Conservation (phyloP, 2,888 invertebrate species). For the Frankliniella fusca region DNA sequence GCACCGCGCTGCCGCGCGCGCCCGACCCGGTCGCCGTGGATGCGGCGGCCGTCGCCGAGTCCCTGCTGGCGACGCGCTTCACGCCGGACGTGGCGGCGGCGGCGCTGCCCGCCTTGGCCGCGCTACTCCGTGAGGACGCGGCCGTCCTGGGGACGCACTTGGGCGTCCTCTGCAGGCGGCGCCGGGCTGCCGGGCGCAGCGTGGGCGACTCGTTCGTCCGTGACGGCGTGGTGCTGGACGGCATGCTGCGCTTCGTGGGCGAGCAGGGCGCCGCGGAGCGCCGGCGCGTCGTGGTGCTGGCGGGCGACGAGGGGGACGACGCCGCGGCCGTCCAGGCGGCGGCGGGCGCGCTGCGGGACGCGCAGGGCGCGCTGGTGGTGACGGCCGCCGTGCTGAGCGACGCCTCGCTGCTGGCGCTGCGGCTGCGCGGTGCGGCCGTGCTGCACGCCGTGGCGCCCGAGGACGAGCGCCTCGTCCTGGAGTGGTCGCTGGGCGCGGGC, state of each 20-base stretch:
- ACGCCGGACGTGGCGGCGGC: slow-evolving; percentile 14
- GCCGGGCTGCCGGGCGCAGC: background rate
- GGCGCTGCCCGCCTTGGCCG: background rate
- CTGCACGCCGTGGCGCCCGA: background rate
- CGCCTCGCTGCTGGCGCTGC: slow-evolving; percentile 1
- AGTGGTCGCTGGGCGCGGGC: background rate
- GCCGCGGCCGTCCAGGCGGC: background rate
- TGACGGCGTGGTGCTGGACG: background rate
- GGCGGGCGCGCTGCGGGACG: background rate
- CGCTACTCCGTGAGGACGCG: background rate
- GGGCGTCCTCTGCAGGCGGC: background rate
- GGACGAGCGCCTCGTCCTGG: slow-evolving; percentile 3
- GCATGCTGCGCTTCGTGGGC: background rate
- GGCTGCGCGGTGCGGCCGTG: background rate
- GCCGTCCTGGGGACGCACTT: background rate
- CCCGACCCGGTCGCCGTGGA: background rate
- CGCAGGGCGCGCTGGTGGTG: background rate
- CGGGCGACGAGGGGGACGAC: background rate
- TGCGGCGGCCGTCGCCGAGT: background rate
- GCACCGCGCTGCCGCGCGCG: background rate
- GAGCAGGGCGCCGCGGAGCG: background rate
- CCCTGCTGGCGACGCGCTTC: slow-evolving; percentile 17
- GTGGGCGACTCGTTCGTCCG: background rate
- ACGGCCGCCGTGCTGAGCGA: background rate
- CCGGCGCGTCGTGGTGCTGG: background rate